A percentile compares a stretch with the other conserved stretches of the same genome.
Conservation (phyloP, 2,113 vertebrate species). For the Puntigrus tetrazona region DNA sequence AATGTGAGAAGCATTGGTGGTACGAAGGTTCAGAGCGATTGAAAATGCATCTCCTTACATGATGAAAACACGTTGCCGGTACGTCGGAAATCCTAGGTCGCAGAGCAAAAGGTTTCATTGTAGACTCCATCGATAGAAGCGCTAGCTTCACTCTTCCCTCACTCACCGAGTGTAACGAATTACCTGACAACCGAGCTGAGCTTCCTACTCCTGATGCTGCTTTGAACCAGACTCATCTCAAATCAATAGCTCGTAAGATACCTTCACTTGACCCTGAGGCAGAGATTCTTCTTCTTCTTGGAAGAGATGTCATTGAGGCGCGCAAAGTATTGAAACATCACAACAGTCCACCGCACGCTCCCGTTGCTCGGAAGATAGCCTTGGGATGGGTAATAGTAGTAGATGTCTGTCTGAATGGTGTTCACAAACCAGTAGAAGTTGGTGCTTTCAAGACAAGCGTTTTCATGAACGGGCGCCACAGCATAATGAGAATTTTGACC, state of each 20-base stretch:
- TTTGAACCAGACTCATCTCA: no score
- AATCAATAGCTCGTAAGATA: no score
- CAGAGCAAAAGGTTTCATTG: neutral
- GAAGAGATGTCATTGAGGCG: no score
- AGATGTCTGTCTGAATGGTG: neutral
- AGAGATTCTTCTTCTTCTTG: no score
- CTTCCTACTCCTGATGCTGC: no score
- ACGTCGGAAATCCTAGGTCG: neutral
- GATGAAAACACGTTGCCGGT: neutral
- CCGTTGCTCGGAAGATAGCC: neutral
- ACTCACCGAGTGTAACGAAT: no score
- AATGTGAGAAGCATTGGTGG: no score
- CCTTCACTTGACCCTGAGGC: no score
- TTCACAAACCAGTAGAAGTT: neutral
- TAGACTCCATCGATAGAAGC: neutral
- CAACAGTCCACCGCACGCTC: neutral
- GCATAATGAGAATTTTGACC: no score
- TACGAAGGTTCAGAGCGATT: neutral
- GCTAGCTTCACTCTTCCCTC: neutral
- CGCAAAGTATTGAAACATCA: no score
- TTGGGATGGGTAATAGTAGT: neutral
- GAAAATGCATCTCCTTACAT: neutral
- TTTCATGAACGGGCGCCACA: no score
- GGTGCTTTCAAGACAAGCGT: neutral
- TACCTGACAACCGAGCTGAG: no score